Conservation (phyloP, 2,888 invertebrate species). For the Gerosis bhagava region DNA sequence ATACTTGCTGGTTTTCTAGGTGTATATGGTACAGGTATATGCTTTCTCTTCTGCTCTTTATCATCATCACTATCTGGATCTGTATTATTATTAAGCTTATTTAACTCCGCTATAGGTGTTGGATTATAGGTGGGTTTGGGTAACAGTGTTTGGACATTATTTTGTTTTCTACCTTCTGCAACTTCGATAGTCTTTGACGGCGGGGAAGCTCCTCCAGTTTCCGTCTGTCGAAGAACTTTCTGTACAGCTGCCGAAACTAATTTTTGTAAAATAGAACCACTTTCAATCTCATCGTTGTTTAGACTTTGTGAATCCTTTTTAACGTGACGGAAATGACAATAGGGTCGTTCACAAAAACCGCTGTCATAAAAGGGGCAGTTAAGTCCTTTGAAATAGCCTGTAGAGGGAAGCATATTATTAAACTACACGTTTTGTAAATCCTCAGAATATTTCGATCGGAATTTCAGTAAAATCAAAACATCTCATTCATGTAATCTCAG, state of each 20-base stretch:
- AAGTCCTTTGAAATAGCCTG: slow-evolving; percentile 93
- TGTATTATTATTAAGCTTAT: slow-evolving; percentile 63
- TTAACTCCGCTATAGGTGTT: slow-evolving; percentile 84
- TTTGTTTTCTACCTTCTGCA: slow-evolving; percentile 36
- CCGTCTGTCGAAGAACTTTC: slow-evolving; percentile 81
- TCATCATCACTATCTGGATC: slow-evolving; percentile 53
- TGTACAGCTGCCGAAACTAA: slow-evolving; percentile 83
- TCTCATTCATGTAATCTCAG: not conserved
- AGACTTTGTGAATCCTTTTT: slow-evolving; percentile 84
- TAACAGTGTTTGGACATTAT: slow-evolving; percentile 52
- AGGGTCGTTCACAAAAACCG: slow-evolving; percentile 92
- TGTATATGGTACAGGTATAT: slow-evolving; percentile 78
- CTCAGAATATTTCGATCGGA: not conserved
- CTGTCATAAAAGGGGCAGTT: slow-evolving; percentile 93
- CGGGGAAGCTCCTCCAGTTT: slow-evolving; percentile 43
- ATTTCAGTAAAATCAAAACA: slow-evolving; percentile 2
- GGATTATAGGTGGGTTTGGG: slow-evolving; percentile 82
- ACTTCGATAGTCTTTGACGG: slow-evolving; percentile 35
- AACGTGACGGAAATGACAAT: slow-evolving; percentile 95
- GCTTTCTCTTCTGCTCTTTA: slow-evolving; percentile 63
- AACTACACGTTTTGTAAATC: not conserved
- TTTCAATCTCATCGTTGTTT: slow-evolving; percentile 64
- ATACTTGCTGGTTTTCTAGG: slow-evolving; percentile 69
- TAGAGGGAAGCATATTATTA: slow-evolving; percentile 91
- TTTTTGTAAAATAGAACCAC: slow-evolving; percentile 79